Percentiles rank a stretch among this genome's conserved stretches.
phyloP scores from a whole-genome alignment of 2,797 vertebrate genomes.

The Stomatorhinus walkeri region DNA sequence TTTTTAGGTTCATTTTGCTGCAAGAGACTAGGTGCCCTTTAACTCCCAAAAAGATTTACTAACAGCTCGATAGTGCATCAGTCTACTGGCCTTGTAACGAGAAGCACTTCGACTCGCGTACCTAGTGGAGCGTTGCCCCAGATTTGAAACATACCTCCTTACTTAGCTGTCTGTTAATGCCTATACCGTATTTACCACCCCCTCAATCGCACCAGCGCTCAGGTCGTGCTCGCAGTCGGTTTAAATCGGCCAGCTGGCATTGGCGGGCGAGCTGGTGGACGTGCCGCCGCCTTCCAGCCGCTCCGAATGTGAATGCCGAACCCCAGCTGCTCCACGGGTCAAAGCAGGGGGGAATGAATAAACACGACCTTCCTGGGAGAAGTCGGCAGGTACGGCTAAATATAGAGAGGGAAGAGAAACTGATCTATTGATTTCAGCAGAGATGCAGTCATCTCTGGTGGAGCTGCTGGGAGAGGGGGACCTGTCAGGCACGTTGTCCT shows the following conservation, averaged over 20 bases:
- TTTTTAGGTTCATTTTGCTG: neutral
- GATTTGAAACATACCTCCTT: neutral
- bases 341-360: conserved; percentile 35
- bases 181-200: neutral
- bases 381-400: conserved; percentile 28
- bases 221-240: neutral
- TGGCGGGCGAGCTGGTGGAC: conserved; percentile 25
- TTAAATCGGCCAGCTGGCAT: conserved; percentile 1
- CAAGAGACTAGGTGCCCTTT: neutral
- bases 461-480: neutral
- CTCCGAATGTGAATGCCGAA: conserved; percentile 8
- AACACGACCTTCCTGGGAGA: conserved; percentile 22
- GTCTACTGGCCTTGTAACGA: neutral
- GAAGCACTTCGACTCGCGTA: neutral
- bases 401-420: conserved; percentile 38
- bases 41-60: neutral
- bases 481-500: neutral
- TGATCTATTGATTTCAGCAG: conserved; percentile 36
- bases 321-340: conserved; percentile 27
- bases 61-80: neutral
- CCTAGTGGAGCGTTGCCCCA: neutral
- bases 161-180: neutral
- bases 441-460: conserved; percentile 42
- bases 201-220: no score
- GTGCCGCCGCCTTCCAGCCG: neutral